phyloP scores from a whole-genome alignment of 2,888 invertebrate species.

The Lasiommata megera region DNA sequence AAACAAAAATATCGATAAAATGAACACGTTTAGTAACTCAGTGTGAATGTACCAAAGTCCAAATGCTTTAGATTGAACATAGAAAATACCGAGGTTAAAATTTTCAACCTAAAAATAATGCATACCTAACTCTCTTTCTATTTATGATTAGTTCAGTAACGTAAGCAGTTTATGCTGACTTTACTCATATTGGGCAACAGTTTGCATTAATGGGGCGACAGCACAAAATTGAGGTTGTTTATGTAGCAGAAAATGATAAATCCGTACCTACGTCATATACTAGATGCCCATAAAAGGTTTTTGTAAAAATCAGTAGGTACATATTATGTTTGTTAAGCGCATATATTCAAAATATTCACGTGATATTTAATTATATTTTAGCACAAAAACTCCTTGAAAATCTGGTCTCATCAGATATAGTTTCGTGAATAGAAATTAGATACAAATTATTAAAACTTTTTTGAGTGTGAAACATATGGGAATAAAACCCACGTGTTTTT shows the following conservation, averaged over 20 bases:
- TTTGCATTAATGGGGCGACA: not conserved
- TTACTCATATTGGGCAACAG: not conserved
- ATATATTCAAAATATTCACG: too few species aligned
- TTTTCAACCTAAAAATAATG: not conserved
- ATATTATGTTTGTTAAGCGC: too few species aligned
- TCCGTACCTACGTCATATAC: not conserved
- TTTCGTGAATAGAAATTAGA: too few species aligned
- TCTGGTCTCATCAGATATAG: too few species aligned
- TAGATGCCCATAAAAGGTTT: too few species aligned
- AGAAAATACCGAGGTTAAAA: not conserved
- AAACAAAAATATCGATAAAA: conserved; percentile 1
- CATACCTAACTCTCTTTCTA: too few species aligned
- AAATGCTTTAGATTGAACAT: not conserved
- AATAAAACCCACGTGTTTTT: too few species aligned
- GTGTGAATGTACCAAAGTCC: not conserved
- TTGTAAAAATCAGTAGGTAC: too few species aligned
- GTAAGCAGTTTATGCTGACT: not conserved
- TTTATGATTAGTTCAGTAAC: not conserved
- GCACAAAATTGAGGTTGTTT: not conserved
- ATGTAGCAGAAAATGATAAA: not conserved
- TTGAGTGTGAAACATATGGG: too few species aligned
- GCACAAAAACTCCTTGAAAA: too few species aligned
- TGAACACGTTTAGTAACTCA: not conserved
- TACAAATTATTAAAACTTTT: too few species aligned
- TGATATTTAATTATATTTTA: too few species aligned